Evolutionary conservation across 2,888 invertebrate genomes (phyloP).

Genomic region (Suillia variegata): DNA sequence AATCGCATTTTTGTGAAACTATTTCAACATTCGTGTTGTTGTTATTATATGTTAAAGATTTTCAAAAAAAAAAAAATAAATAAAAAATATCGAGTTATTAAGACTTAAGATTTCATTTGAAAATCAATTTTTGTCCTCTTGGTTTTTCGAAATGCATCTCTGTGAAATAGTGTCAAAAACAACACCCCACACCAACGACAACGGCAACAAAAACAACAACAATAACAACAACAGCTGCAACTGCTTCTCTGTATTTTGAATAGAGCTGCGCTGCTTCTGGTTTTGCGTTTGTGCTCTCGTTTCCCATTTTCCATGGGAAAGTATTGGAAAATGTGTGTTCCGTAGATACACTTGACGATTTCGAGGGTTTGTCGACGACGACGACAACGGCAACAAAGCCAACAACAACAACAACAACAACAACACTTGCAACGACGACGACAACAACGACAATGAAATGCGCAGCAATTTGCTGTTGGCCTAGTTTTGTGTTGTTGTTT

Average conservation of each 20-base stretch:
- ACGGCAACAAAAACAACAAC: neutral
- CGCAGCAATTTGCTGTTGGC: conserved; percentile 5
- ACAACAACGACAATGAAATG: conserved; percentile 9
- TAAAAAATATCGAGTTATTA: too few relatives aligned
- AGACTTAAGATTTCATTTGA: too few relatives aligned
- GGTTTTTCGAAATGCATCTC: too few relatives aligned
- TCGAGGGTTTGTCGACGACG: too few relatives aligned
- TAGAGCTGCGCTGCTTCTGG: neutral
- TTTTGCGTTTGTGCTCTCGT: neutral
- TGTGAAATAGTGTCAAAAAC: neutral
- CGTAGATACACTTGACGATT: too few relatives aligned
- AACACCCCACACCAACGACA: neutral
- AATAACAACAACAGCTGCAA: neutral
- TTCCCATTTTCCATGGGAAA: neutral
- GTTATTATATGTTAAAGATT: too few relatives aligned
- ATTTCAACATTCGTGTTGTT: too few relatives aligned
- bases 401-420: neutral
- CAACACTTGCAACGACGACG: neutral
- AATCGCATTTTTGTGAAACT: too few relatives aligned
- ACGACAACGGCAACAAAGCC: conserved; percentile 2
- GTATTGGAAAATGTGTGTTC: neutral
- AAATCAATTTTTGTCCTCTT: too few relatives aligned
- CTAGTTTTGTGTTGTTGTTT: conserved; percentile 8
- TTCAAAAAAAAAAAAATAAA: too few relatives aligned
- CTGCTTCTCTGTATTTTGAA: neutral